Conservation (phyloP, 2,888 invertebrate genomes). For the Monopis laevigella region DNA sequence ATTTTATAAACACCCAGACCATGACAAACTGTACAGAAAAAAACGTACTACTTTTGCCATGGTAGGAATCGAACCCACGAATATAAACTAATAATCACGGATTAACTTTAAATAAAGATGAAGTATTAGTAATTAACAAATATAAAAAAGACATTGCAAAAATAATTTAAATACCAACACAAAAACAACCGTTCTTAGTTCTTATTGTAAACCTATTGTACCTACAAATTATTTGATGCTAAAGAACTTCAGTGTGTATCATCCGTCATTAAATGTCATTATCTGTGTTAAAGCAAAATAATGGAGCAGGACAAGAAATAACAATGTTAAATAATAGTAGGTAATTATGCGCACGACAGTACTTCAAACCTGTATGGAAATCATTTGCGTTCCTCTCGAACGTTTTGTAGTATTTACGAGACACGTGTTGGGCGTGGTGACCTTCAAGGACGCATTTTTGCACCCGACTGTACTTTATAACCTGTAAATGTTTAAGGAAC, state of each 20-base stretch:
- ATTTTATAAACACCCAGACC: too few relatives aligned
- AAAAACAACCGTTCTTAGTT: too few relatives aligned
- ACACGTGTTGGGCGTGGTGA: constrained; percentile 29
- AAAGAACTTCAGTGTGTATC: background rate
- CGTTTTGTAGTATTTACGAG: constrained; percentile 25
- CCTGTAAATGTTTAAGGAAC: background rate
- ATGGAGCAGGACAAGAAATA: constrained; percentile 3
- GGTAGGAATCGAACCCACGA: too few relatives aligned
- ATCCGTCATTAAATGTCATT: constrained; percentile 2
- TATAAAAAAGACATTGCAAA: too few relatives aligned
- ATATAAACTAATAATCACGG: too few relatives aligned
- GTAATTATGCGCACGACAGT: constrained; percentile 8
- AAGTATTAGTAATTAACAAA: too few relatives aligned
- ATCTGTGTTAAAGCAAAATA: constrained; percentile 6
- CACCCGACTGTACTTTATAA: constrained; percentile 1
- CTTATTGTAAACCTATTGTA: too few relatives aligned
- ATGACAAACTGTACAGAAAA: too few relatives aligned
- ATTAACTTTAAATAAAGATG: too few relatives aligned
- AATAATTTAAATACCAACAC: too few relatives aligned
- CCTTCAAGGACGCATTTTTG: constrained; percentile 31
- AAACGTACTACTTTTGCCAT: too few relatives aligned
- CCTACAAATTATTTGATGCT: background rate
- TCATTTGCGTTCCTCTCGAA: constrained; percentile 17
- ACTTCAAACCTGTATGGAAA: constrained; percentile 22
- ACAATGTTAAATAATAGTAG: constrained; percentile 5